Base-by-base conservation (phyloP, 2,888 invertebrate genomes). In the Eupithecia exiguata region DNA sequence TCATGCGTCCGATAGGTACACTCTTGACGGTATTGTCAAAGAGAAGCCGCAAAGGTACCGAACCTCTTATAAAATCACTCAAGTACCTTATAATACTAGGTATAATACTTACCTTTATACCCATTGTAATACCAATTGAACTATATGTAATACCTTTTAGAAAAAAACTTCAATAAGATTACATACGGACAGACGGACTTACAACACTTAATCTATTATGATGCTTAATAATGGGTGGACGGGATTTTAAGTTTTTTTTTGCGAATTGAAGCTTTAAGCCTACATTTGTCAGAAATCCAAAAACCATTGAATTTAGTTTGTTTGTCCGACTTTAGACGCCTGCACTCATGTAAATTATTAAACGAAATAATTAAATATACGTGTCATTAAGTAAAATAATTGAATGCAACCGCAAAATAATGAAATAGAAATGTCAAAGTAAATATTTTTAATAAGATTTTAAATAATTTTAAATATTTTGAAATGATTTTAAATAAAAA, bases 191-290 rank as follows among this genome's bases (percentile, higher is more conserved):
- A 69, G n/a, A 71, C 71, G 21, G 46, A 70, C 49, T 66, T 9
- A 5, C 63, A 68, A 70, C 70, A 74, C 70, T 74, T 63, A 70
- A 70, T 62, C 49, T 67, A 67, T 68, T 62, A 49, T 70, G n/a
- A 30, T 49, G 16, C 25, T 40, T 49, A 1, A 67, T 68, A 25
- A 35, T 53, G 12, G 21, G 1, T 21, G 43, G 72, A 21, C 58
- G 18, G 49, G 62, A 18, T 30, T n/a, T n/a, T 62, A 62, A 16
- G 0, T 7, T 35, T 30, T 62, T 61, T 62, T 62, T 62, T 5
- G 0, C n/a, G 14, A 21, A 61, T 30, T 25, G 5, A 5, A 25
- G 21, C 0, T 49, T 49, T 49, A n/a, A n/a, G 49, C 3, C n/a
- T 49, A 49, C 9, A 9, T 49, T n/a, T 16, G 49, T n/a, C n/a